Evolutionary conservation across 2,797 vertebrate species (phyloP), one percentile per base, ranked within the genome.

Genomic region (Pelodytes ibericus): DNA sequence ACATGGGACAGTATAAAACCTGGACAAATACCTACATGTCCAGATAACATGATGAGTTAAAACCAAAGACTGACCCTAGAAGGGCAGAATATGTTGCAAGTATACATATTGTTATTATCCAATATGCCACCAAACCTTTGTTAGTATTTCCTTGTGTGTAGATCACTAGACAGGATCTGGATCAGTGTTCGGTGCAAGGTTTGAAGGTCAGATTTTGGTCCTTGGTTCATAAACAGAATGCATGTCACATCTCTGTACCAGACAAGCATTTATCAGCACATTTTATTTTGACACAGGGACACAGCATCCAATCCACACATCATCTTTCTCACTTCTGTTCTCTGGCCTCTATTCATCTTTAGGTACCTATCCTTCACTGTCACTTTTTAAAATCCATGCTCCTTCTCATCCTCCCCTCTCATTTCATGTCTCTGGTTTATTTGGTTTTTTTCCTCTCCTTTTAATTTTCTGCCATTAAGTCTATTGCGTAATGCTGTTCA

Each of bases 231-330:
- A 67, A 72, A 41, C 63, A 31, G 70, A 57, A 72, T 68, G 63
- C 70, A 18, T 79, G 76, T 72, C 63, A 68, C 70, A 73, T 73
- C 70, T 68, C 70, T 3, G 63, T 73, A 62, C 70, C 76, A 79
- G 76, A 79, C 76, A 79, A 57, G 41, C 71, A 79, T 79, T 79
- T 56, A 79, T 79, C 76, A 79, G 64, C 70, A 73, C 70, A 79
- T 79, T 79, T 68, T 56, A 30, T 68, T 64, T 57, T 68, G 76
- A 67, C 76, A 79, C 25, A 56, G 65, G 71, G 70, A 67, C 76
- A 68, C 70, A 61, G 70, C 70, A 79, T 68, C 70, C 70, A 79
- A 68, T 73, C 70, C 76, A 72, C 76, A 62, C 76, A 79, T 79
- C 76, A 72, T 79, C 70, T 68, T 62, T 73, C 72, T 61, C 62